phyloP scores from a whole-genome alignment of 53 echinoderm and acorn worm genomes.

The Apostichopus leukothele region DNA sequence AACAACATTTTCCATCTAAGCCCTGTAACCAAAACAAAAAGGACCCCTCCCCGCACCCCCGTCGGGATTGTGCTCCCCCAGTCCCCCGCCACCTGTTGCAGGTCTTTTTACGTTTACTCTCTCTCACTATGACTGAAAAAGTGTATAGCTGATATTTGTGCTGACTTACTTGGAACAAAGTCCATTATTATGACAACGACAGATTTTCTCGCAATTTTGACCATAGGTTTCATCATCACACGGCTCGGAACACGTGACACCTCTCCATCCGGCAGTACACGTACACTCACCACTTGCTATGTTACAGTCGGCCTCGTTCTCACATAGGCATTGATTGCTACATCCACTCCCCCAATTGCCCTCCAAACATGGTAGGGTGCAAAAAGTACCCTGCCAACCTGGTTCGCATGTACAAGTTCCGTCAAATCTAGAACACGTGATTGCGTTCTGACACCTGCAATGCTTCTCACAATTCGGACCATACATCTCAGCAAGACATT shows the following conservation, averaged over 20 bases:
- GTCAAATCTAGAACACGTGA: constrained; percentile 69
- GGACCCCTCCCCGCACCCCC: too few species aligned
- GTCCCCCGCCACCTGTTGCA: too few species aligned
- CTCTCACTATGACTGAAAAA: neutral
- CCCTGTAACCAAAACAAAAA: too few species aligned
- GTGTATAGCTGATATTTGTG: neutral
- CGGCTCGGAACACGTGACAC: constrained; percentile 42
- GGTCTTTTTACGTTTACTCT: neutral
- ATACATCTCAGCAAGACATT: constrained; percentile 58
- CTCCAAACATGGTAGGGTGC: constrained; percentile 52
- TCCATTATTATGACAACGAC: constrained; percentile 62
- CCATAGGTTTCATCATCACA: constrained; percentile 59
- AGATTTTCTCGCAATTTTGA: constrained; percentile 45
- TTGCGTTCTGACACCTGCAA: constrained; percentile 73
- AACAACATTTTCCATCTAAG: too few species aligned
- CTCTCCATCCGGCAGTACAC: constrained; percentile 65
- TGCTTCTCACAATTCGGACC: constrained; percentile 61
- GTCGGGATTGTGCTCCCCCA: too few species aligned
- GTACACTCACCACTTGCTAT: constrained; percentile 53
- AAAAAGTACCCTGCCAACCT: constrained; percentile 76
- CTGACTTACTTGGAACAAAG: constrained; percentile 44
- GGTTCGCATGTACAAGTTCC: constrained; percentile 71
- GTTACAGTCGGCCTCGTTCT: constrained; percentile 60
- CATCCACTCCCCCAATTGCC: constrained; percentile 73
- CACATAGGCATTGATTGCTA: constrained; percentile 61